These are phyloP conservation scores for Drosophila algonquin DNA, from an alignment of 2,888 invertebrate genomes.

Conservation along the genomic window DNA sequence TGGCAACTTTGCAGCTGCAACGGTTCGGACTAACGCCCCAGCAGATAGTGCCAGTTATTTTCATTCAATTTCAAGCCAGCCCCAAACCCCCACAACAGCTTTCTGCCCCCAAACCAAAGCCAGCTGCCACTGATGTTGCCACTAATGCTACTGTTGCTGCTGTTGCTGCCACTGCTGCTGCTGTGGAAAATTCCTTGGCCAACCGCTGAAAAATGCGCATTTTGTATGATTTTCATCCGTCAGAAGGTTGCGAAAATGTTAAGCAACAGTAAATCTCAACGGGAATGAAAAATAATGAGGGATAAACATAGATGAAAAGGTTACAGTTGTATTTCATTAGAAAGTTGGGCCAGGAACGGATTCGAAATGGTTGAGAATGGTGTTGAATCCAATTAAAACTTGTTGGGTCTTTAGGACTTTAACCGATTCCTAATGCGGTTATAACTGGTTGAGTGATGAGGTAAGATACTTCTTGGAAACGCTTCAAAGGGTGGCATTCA, in stretches of 20 bases:
- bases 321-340: neutral
- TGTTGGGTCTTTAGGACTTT: neutral
- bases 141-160: no score
- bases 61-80: slow-evolving; percentile 66
- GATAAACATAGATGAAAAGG: neutral
- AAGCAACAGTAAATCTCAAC: slow-evolving; percentile 24
- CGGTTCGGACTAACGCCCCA: slow-evolving; percentile 39
- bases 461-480: no score
- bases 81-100: slow-evolving; percentile 1
- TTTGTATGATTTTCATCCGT: slow-evolving; percentile 44
- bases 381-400: neutral
- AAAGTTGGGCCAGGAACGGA: neutral
- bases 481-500: no score
- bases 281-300: slow-evolving; percentile 23
- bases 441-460: neutral
- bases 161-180: neutral
- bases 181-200: neutral
- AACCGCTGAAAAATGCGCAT: slow-evolving; percentile 37
- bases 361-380: neutral
- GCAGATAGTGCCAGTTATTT: slow-evolving; percentile 68
- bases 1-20: slow-evolving; percentile 32
- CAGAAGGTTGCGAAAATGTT: slow-evolving; percentile 16
- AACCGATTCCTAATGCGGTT: no score
- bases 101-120: neutral
- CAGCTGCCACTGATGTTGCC: neutral